Evolutionary conservation across 2,113 vertebrate species (phyloP).

Genomic region (Protobothrops flavoviridis): DNA sequence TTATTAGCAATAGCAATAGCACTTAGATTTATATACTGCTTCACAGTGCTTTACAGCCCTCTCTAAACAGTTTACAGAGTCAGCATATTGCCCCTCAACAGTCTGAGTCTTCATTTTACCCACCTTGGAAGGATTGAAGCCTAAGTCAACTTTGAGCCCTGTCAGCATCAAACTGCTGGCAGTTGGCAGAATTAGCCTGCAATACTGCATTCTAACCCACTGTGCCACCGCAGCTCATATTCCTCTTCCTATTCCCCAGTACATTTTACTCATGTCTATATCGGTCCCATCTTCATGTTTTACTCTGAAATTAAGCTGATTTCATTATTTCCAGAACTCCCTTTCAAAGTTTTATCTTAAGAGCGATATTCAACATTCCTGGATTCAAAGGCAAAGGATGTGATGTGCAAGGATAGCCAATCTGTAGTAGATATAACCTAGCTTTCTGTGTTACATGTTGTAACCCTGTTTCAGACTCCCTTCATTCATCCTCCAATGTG

Average conservation of each 20-base stretch:
- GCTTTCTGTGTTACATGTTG: neutral
- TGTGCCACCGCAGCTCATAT: neutral
- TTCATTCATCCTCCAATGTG: neutral
- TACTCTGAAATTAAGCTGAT: neutral
- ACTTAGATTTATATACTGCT: neutral
- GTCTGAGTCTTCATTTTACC: neutral
- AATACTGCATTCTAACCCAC: neutral
- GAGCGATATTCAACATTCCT: neutral
- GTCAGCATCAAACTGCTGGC: neutral
- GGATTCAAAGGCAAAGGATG: neutral
- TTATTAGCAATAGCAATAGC: neutral
- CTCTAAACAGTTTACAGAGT: neutral
- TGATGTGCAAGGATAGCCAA: neutral
- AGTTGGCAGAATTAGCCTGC: neutral
- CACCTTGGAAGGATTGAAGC: neutral
- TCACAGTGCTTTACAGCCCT: neutral
- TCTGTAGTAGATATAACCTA: neutral
- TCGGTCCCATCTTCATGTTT: neutral
- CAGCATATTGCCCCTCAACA: neutral
- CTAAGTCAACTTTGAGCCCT: neutral
- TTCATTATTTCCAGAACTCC: neutral
- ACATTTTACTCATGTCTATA: neutral
- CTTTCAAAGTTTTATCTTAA: neutral
- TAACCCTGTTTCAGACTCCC: neutral
- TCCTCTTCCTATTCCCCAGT: no score